Evolutionary conservation across 2,113 vertebrate genomes (phyloP), one percentile per base, ranked within the genome.

Genomic region (Siniperca knerii): DNA sequence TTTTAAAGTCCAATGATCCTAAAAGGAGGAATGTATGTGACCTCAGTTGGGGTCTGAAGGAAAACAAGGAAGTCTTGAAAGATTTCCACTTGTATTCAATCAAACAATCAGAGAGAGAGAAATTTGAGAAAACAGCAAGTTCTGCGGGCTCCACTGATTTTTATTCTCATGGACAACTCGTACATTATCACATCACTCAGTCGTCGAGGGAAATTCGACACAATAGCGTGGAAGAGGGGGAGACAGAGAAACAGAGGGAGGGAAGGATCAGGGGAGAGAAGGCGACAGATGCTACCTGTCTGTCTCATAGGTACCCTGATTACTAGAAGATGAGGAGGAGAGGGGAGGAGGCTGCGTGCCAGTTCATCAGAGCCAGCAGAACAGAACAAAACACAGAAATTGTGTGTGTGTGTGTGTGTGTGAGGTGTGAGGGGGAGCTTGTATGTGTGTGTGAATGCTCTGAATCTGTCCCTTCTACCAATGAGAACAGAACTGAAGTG

Each of bases 231-330:
- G 90, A 86, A 84, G 81, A 78, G 55, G 81, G 86, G 82, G 90
- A 89, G 68, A 84, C 35, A 6, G 71, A 65, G 85, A 85, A 88
- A 87, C 70, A 74, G 83, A 83, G 90, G 90, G 87, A 87, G 87
- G 79, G 87, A 81, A 70, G 60, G 82, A 92, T 86, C 88, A 79
- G 83, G 81, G 87, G 90, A 92, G 82, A 90, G 85, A 87, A 86
- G 85, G 93, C 83, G 95, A 94, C 96, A 96, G 95, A 96, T 96
- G 96, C 94, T 96, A 94, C 93, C 94, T 95, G 96, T 93, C 94
- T 91, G 91, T 96, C 96, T 96, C 94, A 79, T 89, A 95, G 95
- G 95, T 95, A 93, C 91, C 91, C 94, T 95, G 94, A 96, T 96
- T 96, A 96, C 94, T 84, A 79, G 88, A 90, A 91, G 89, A 91